Base-by-base conservation (phyloP, 2,888 invertebrate genomes). In the Monochamus alternatus region DNA sequence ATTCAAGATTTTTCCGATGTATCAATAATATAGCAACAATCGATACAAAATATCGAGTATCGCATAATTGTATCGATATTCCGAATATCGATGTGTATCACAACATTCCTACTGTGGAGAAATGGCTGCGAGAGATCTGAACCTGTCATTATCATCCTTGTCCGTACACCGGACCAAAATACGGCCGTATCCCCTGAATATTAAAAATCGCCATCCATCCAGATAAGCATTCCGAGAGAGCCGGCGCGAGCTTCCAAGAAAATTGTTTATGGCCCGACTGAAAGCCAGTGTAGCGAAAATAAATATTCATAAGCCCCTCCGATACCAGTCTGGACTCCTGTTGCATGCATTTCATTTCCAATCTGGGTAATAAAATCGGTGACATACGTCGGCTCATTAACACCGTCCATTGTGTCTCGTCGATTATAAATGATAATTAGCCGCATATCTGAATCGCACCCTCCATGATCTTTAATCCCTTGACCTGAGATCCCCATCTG, bases 401-500 rank as follows among this genome's bases (percentile, higher is more conserved):
- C 76, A 74, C 59, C 75, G 63, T 73, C 79, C 73, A 79, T 79
- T 79, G 79, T 79, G 73, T 79, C 71, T 63, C 76, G 43, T 65
- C 72, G 65, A 86, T 86, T 86, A 86, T 83, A 84, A 85, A 84
- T 86, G 84, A 79, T 84, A 85, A 86, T 85, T 80, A 80, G 77
- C 65, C 70, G 73, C 74, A 74, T 78, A 74, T 78, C 66, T 74
- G 60, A 74, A 75, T 78, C 78, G 80, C 74, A 80, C 79, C 77
- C 77, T 81, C 80, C 79, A 81, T 85, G 87, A 86, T 87, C 86
- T 87, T 87, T 86, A 87, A 86, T 86, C 87, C 86, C 84, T 87
- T 87, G 87, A 87, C 87, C 87, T 80, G 79, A 84, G 84, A 85
- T 84, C 79, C 82, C 75, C 78, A 78, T 78, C 80, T 78, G 75